Base-by-base conservation (phyloP, 53 echinoderm and acorn worm genomes). In the Mesocentrotus franciscanus region DNA sequence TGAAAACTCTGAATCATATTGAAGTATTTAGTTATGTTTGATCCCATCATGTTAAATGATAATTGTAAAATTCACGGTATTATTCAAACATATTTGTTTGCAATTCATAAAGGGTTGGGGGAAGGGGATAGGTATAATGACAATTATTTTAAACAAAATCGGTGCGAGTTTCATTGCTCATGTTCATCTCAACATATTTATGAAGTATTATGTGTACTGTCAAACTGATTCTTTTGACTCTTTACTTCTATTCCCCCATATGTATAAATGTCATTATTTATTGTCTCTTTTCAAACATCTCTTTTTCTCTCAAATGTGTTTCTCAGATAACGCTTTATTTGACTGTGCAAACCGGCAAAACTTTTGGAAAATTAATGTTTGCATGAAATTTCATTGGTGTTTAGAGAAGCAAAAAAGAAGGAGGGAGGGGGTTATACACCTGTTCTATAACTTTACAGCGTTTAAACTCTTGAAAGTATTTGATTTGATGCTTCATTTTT, bases 401-500 rank as follows among this genome's bases (percentile, higher is more conserved):
- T 58, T 9, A n/a, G 12, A 58, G 27, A 58, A 27, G 36, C 39
- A 36, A 79, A 7, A 39, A 39, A 8, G 16, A 4, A 11, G 20
- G 18, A 57, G 26, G 57, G 2, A n/a, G 2, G 57, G 58, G 57
- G 24, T 4, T 1, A 10, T 85, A 56, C 26, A 56, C 56, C 35
- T 79, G 36, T 36, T 79, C 79, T 39, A 15, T 35, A 79, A 56
- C 85, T 85, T 57, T n/a, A n/a, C n/a, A 57, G 13, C 26, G 12
- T 22, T 26, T 18, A 7, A 85, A 85, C 12, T 58, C 11, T 64
- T 90, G 66, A 62, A 90, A 62, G 66, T 62, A 32, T 90, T 61
- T 61, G 8, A 93, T 93, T 93, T 78, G 17, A 81, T 56, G 93
- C 81, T 93, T 79, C 60, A 93, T 93, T 81, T 93, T 78, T 78